These are phyloP conservation scores for Falcunculus frontatus DNA, from an alignment of 2,113 vertebrate genomes.

Conservation along the genomic window DNA sequence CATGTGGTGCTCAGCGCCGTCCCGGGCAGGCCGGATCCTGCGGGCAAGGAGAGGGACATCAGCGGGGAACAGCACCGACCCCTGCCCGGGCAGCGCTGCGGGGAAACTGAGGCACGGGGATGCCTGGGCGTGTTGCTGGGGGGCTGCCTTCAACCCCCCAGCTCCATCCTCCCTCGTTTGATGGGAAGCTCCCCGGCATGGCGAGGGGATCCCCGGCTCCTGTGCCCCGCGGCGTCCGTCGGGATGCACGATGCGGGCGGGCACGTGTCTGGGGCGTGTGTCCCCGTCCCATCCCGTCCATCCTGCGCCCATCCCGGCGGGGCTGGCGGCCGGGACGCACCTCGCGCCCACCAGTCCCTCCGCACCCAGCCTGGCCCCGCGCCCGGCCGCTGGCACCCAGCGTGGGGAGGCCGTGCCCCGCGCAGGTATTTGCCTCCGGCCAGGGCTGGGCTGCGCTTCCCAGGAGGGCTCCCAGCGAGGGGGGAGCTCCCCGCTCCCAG, in stretches of 20 bases:
- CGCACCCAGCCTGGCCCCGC: background rate
- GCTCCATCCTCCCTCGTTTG: background rate
- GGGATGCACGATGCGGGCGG: background rate
- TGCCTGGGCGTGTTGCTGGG: too few species aligned
- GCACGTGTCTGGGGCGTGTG: background rate
- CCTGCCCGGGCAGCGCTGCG: background rate
- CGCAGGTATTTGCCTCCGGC: slow-evolving; percentile 17
- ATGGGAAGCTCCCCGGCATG: fast-evolving
- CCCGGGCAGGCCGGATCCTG: background rate
- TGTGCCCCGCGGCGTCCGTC: fast-evolving
- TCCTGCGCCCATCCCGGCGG: background rate
- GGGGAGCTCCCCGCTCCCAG: background rate
- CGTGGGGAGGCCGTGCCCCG: slow-evolving; percentile 35
- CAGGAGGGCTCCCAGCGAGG: background rate
- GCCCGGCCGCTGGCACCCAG: slow-evolving; percentile 31
- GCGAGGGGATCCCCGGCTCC: background rate
- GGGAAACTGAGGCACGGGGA: background rate
- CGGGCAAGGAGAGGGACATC: background rate
- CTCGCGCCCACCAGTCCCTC: background rate
- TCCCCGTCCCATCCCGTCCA: background rate
- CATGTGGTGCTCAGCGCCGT: slow-evolving; percentile 11
- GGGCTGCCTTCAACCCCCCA: too few species aligned
- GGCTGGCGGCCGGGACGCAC: background rate
- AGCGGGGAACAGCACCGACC: fast-evolving
- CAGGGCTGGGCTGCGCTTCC: slow-evolving; percentile 19